A percentile compares a stretch with the other conserved stretches of the same genome.
phyloP scores from a whole-genome alignment of 1,140 invertebrate species.

The Neotoxoptera formosana region DNA sequence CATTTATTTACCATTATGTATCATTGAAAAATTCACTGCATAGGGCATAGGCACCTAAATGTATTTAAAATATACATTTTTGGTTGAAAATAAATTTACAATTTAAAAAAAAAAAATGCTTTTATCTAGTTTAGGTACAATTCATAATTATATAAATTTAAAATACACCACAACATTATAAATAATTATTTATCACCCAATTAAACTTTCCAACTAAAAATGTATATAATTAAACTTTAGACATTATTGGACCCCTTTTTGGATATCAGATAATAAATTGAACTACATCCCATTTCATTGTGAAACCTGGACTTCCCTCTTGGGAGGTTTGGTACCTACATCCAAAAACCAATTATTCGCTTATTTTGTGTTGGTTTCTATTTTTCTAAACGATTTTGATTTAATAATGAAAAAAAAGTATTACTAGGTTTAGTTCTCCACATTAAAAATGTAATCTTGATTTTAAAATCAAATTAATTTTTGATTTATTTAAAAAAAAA shows the following conservation, averaged over 20 bases:
- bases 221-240: neutral
- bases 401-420: neutral
- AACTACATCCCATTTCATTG: neutral
- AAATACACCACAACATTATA: neutral
- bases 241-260: conserved; percentile 21
- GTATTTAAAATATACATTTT: neutral
- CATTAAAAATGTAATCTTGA: neutral
- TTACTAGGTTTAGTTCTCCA: neutral
- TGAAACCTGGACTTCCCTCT: neutral
- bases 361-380: neutral
- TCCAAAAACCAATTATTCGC: neutral
- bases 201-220: neutral
- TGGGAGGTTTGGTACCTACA: conserved; percentile 9
- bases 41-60: neutral
- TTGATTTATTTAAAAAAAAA: no score
- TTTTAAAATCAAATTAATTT: neutral
- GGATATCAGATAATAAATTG: conserved; percentile 6
- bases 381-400: conserved; percentile 9
- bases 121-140: neutral
- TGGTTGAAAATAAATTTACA: neutral
- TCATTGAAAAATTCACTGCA: neutral
- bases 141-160: neutral
- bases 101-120: neutral
- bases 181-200: conserved; percentile 26
- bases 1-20: neutral